Conservation (phyloP, 2,888 invertebrate genomes). For the Diabrotica balteata region DNA sequence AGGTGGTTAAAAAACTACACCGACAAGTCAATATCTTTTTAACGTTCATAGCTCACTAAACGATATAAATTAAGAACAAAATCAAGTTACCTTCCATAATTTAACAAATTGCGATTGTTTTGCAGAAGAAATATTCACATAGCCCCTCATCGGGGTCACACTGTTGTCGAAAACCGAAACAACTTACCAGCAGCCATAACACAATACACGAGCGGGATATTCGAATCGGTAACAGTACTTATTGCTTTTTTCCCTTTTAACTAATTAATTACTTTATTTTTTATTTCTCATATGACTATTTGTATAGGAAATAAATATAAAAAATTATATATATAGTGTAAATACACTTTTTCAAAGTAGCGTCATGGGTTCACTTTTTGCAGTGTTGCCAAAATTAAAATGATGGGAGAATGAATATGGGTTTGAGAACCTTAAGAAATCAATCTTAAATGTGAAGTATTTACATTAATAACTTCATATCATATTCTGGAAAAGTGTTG, state of each 20-base stretch:
- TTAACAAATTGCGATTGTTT: constrained; percentile 52
- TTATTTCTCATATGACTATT: constrained; percentile 7
- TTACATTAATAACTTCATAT: too few relatives aligned
- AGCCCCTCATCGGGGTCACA: constrained; percentile 56
- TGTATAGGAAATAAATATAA: constrained; percentile 4
- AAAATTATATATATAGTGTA: constrained; percentile 16
- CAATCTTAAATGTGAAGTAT: constrained; percentile 4
- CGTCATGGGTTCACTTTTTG: constrained; percentile 12
- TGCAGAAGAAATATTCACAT: constrained; percentile 49
- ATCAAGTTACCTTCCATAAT: constrained; percentile 59
- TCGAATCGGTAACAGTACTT: constrained; percentile 41
- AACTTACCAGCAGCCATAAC: constrained; percentile 86
- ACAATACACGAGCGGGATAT: constrained; percentile 58
- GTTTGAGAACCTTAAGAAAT: constrained; percentile 11
- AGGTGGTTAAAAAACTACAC: constrained; percentile 31
- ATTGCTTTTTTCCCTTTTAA: background rate
- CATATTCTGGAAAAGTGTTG: too few relatives aligned
- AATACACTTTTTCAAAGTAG: constrained; percentile 20
- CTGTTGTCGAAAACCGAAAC: constrained; percentile 52
- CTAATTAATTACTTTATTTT: background rate
- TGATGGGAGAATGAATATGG: background rate
- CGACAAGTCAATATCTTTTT: constrained; percentile 21
- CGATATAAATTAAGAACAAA: constrained; percentile 32
- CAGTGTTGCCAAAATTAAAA: constrained; percentile 19
- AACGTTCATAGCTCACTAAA: constrained; percentile 15